Conservation (phyloP, 2,888 invertebrate species). For the Agrotis clavis region DNA sequence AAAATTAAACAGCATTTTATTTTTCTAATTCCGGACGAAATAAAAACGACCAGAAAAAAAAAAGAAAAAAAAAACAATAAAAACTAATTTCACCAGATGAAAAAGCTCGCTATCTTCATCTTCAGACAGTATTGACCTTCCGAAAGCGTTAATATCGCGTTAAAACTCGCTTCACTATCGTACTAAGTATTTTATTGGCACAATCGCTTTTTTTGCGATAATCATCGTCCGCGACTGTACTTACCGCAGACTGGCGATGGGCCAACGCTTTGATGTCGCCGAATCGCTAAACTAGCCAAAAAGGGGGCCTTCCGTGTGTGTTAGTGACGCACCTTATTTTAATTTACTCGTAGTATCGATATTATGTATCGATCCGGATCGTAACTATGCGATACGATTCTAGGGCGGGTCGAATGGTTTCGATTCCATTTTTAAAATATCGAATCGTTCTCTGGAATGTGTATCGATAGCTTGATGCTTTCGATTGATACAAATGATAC, state of each 20-base stretch:
- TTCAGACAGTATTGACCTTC: slow-evolving; percentile 25
- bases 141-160: slow-evolving; percentile 22
- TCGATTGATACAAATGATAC: no score
- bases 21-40: slow-evolving; percentile 22
- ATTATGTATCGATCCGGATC: neutral
- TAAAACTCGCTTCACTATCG: slow-evolving; percentile 42
- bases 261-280: slow-evolving; percentile 69
- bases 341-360: neutral
- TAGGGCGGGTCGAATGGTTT: no score
- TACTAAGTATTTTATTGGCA: slow-evolving; percentile 34
- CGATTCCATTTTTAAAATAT: no score
- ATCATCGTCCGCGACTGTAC: slow-evolving; percentile 56
- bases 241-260: slow-evolving; percentile 52
- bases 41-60: slow-evolving; percentile 14
- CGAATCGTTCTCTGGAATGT: no score
- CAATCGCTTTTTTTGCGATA: slow-evolving; percentile 48
- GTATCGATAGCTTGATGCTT: no score
- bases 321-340: neutral
- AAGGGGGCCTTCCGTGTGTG: slow-evolving; percentile 40
- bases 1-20: slow-evolving; percentile 6
- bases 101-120: slow-evolving; percentile 41
- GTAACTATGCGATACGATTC: no score
- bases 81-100: slow-evolving; percentile 42
- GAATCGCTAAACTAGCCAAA: slow-evolving; percentile 67
- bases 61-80: slow-evolving; percentile 20